Percentiles rank a stretch among this genome's conserved stretches.
phyloP scores from a whole-genome alignment of 2,797 vertebrate genomes.

The Nyctibius grandis region DNA sequence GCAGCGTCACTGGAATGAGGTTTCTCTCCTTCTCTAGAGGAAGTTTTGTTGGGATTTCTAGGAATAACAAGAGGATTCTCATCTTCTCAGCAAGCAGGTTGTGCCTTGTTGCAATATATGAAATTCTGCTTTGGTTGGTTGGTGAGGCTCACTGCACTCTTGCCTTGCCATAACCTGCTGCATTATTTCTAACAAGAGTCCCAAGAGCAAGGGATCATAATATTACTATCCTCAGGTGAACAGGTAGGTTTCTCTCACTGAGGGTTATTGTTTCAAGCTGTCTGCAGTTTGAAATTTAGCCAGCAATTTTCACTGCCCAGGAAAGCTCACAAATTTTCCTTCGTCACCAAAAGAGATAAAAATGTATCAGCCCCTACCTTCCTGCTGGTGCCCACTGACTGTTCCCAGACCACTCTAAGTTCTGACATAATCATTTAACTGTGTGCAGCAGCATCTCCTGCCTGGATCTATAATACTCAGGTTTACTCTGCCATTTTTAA shows the following conservation, averaged over 20 bases:
- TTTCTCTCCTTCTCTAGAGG: neutral
- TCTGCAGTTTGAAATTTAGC: neutral
- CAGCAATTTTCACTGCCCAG: neutral
- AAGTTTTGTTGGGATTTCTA: neutral
- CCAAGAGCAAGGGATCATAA: neutral
- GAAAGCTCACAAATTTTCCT: neutral
- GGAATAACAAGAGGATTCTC: neutral
- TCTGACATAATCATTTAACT: neutral
- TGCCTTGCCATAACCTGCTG: neutral
- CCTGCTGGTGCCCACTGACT: neutral
- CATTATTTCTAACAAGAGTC: neutral
- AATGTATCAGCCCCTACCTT: neutral
- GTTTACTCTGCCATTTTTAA: neutral
- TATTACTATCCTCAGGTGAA: neutral
- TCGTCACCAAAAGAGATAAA: neutral
- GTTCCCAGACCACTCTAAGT: neutral
- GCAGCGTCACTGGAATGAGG: neutral
- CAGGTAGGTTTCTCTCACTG: neutral
- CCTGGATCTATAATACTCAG: neutral
- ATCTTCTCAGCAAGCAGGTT: neutral
- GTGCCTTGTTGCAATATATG: neutral
- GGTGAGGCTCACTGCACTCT: neutral
- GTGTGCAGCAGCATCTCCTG: neutral
- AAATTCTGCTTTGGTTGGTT: neutral
- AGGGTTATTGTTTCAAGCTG: neutral